These are phyloP conservation scores for Anastatus disparis DNA, from an alignment of 1,140 invertebrate genomes.

Conservation along the genomic window DNA sequence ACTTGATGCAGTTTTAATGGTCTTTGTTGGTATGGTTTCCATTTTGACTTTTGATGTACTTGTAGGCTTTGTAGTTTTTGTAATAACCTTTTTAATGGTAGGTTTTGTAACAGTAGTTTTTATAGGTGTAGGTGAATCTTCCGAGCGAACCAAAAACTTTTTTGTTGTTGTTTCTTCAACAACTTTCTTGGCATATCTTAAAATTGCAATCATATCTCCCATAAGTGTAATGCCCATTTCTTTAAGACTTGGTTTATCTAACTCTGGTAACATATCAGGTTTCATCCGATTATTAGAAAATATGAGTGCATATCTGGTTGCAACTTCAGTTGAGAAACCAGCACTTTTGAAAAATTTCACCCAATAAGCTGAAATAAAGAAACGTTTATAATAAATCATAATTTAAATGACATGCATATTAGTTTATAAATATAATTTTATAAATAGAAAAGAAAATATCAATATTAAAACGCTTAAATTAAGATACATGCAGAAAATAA, in stretches of 20 bases:
- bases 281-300: conserved; percentile 82
- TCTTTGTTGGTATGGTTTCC: conserved; percentile 36
- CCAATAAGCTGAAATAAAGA: conserved; percentile 68
- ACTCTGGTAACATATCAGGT: conserved; percentile 77
- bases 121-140: conserved; percentile 43
- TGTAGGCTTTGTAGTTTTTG: conserved; percentile 40
- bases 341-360: conserved; percentile 77
- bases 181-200: conserved; percentile 78
- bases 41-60: conserved; percentile 42
- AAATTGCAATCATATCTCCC: conserved; percentile 81
- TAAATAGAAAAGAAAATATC: neutral
- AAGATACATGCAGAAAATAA: neutral
- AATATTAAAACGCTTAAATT: neutral
- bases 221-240: conserved; percentile 82
- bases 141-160: conserved; percentile 60
- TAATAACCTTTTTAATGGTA: conserved; percentile 47
- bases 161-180: conserved; percentile 71
- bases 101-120: conserved; percentile 47
- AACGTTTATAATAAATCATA: no score
- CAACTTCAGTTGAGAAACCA: conserved; percentile 74
- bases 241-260: conserved; percentile 78
- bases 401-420: no score
- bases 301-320: conserved; percentile 77
- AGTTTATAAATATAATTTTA: no score
- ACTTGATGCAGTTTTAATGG: conserved; percentile 43